Percentiles rank a stretch among this genome's conserved stretches.
Evolutionary conservation across 2,113 vertebrate species (phyloP).

Genomic region (Hypanus sabinus): DNA sequence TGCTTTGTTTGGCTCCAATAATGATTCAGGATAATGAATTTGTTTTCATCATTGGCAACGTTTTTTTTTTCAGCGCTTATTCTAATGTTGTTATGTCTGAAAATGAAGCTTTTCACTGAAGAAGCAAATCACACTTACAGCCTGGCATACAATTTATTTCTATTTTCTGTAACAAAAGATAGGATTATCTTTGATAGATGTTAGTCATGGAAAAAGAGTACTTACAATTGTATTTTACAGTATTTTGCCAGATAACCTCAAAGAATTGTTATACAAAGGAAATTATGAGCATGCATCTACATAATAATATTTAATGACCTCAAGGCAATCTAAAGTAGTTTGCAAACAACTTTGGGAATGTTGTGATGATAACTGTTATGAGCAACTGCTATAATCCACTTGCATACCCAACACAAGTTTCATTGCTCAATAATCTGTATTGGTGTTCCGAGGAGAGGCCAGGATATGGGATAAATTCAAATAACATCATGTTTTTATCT

Average conservation of each 20-base stretch:
- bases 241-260: neutral
- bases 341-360: neutral
- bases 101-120: constrained; percentile 27
- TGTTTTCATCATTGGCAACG: constrained; percentile 19
- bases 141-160: constrained; percentile 18
- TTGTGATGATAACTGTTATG: neutral
- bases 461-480: neutral
- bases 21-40: constrained; percentile 32
- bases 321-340: neutral
- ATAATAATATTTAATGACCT: neutral
- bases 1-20: constrained; percentile 24
- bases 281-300: neutral
- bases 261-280: neutral
- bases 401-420: neutral
- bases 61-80: neutral
- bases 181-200: constrained; percentile 7
- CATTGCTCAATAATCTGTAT: neutral
- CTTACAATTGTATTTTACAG: neutral
- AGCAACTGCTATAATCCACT: neutral
- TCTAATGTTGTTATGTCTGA: neutral
- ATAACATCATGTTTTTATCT: neutral
- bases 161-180: constrained; percentile 5
- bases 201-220: neutral
- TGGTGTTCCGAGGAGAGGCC: neutral
- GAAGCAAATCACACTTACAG: neutral